A percentile compares a stretch with the other conserved stretches of the same genome.
Conservation (phyloP, 2,888 invertebrate species). For the Toxonevra muliebris region DNA sequence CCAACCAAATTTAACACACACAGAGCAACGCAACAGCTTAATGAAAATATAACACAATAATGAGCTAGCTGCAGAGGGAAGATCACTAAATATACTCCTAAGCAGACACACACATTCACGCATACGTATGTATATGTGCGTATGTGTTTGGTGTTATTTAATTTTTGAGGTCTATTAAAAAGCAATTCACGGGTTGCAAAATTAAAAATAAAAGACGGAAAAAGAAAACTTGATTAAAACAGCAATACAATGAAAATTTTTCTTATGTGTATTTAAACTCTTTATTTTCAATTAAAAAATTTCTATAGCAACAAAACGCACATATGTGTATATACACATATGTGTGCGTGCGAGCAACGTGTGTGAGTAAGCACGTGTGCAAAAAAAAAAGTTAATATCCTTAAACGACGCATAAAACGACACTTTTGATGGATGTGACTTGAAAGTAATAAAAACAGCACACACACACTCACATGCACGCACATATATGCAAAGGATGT, state of each 20-base stretch:
- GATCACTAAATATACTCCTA: constrained; percentile 15
- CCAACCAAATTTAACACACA: no score
- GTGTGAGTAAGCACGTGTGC: background rate
- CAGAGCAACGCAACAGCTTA: no score
- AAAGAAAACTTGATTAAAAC: no score
- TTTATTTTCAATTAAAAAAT: no score
- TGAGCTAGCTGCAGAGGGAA: constrained; percentile 8
- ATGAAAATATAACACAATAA: background rate
- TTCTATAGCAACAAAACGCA: no score
- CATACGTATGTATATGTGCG: background rate
- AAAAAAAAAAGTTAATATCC: background rate
- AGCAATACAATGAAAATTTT: no score
- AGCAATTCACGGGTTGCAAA: no score
- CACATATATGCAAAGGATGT: background rate
- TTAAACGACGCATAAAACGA: background rate
- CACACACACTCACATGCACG: background rate
- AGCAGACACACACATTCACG: background rate
- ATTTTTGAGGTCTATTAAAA: no score
- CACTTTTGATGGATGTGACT: background rate
- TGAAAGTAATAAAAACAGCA: background rate
- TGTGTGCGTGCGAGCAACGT: no score
- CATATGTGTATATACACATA: no score
- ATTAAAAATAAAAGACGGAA: no score
- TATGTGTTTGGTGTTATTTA: background rate
- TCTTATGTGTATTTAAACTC: no score